A percentile compares a stretch with the other conserved stretches of the same genome.
Conservation (phyloP, 2,888 invertebrate genomes). For the Crematogaster levior region DNA sequence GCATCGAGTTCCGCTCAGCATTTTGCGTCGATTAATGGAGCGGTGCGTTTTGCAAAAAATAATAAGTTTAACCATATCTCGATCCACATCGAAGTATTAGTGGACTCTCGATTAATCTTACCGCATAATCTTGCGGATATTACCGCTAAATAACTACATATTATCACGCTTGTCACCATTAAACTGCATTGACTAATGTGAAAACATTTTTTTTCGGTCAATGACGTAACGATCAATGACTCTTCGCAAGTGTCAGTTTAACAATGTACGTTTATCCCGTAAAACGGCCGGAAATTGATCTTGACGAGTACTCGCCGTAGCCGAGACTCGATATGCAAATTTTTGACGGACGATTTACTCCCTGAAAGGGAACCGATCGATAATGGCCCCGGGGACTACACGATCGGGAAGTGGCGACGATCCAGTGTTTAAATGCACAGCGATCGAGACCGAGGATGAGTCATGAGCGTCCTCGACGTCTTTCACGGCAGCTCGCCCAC, state of each 20-base stretch:
- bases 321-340: not conserved
- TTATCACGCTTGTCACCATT: not conserved
- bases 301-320: not conserved
- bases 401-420: slow-evolving; percentile 31
- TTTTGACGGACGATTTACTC: not conserved
- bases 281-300: not conserved
- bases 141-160: not conserved
- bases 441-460: slow-evolving; percentile 35
- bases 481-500: slow-evolving; percentile 30
- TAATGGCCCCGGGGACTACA: not conserved
- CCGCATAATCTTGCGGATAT: not conserved
- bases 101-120: not conserved
- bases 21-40: not conserved
- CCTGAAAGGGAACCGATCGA: not conserved
- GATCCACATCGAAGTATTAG: not conserved
- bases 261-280: too few species aligned
- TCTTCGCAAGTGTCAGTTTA: too few species aligned
- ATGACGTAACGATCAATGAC: not conserved
- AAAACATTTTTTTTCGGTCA: not conserved
- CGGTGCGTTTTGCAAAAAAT: slow-evolving; percentile 13
- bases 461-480: slow-evolving; percentile 39
- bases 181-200: not conserved
- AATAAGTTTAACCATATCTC: not conserved
- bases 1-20: not conserved
- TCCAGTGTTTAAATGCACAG: slow-evolving; percentile 12